These are phyloP conservation scores for Ardeotis arabs DNA, from an alignment of 2,113 vertebrate species.

Conservation along the genomic window DNA sequence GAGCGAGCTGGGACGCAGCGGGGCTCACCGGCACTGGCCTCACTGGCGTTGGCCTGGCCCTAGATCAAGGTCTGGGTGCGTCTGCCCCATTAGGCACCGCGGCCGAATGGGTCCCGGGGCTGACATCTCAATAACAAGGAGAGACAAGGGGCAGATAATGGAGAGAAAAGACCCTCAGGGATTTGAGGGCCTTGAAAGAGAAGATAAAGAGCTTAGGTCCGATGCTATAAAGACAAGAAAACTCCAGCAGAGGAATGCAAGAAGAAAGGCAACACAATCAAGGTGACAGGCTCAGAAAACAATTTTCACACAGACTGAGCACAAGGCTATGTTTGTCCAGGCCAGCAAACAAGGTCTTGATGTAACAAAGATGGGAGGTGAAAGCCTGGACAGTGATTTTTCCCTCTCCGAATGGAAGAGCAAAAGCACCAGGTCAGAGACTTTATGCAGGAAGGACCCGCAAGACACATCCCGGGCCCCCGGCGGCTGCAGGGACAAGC, in stretches of 20 bases:
- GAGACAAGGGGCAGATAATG: neutral
- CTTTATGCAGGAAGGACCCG: fast-evolving
- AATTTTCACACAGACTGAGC: neutral
- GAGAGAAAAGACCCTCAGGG: neutral
- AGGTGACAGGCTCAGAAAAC: neutral
- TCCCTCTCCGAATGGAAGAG: neutral
- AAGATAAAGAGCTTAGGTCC: neutral
- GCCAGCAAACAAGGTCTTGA: neutral
- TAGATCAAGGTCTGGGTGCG: neutral
- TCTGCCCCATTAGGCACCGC: neutral
- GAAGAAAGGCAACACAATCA: neutral
- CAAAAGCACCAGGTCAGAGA: neutral
- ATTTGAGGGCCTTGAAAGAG: neutral
- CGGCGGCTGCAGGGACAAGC: too few species aligned
- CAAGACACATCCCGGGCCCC: neutral
- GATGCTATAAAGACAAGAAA: neutral
- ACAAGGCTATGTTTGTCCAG: neutral
- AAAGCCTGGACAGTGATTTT: neutral
- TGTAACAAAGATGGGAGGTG: neutral
- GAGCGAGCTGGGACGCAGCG: neutral
- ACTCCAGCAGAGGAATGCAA: neutral
- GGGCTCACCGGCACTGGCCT: neutral
- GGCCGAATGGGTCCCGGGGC: neutral
- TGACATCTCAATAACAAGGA: neutral
- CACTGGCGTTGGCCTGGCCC: neutral